Conservation (phyloP, 2,797 vertebrate species). For the Danio albolineatus region DNA sequence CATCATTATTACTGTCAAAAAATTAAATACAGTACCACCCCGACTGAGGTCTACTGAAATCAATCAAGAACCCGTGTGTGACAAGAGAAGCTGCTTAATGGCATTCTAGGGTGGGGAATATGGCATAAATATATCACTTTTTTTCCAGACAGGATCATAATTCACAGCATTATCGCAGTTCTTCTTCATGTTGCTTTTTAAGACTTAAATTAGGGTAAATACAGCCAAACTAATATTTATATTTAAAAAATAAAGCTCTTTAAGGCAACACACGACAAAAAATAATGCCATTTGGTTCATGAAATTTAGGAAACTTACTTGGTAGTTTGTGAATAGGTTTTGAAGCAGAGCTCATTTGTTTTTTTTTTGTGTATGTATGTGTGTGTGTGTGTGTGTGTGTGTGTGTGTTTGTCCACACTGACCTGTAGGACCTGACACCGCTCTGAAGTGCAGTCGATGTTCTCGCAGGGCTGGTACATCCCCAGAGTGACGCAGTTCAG, state of each 20-base stretch:
- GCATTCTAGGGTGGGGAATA: not conserved
- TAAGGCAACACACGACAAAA: too few relatives aligned
- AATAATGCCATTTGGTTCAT: too few relatives aligned
- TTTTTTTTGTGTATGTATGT: too few relatives aligned
- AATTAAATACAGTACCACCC: not conserved
- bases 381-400: slow-evolving; percentile 1
- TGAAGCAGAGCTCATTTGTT: too few relatives aligned
- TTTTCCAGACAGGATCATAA: not conserved
- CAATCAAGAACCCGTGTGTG: not conserved
- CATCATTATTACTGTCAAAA: not conserved
- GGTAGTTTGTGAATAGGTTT: too few relatives aligned
- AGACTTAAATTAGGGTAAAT: not conserved
- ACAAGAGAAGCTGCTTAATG: not conserved
- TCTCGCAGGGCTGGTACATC: slow-evolving; percentile 98
- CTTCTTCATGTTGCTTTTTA: not conserved
- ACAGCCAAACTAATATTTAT: not conserved
- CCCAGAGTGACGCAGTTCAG: slow-evolving; percentile 97
- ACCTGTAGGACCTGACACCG: slow-evolving; percentile 98
- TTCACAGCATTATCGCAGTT: not conserved
- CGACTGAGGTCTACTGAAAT: not conserved
- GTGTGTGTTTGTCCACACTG: slow-evolving; percentile 59
- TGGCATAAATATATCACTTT: not conserved
- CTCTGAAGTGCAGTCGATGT: slow-evolving; percentile 96
- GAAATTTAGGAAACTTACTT: too few relatives aligned
- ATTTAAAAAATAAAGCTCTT: too few relatives aligned